Conservation (phyloP, 2,797 vertebrate species). For the Danio kyathit region DNA sequence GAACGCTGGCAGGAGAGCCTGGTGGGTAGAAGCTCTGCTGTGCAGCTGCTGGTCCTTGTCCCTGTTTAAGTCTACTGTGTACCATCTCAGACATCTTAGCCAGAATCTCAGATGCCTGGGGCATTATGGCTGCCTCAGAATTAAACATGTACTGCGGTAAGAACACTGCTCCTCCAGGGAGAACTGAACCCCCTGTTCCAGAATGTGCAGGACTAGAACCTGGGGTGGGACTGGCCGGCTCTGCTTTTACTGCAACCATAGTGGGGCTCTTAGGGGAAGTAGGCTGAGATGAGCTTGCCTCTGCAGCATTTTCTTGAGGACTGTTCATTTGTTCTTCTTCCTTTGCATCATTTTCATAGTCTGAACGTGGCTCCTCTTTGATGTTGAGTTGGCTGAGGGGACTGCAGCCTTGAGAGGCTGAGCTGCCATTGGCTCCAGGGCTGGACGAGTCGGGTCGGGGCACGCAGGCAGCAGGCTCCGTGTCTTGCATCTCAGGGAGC, state of each 20-base stretch:
- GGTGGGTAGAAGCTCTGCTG: conserved; percentile 79
- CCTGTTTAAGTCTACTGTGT: conserved; percentile 85
- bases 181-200: conserved; percentile 74
- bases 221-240: conserved; percentile 90
- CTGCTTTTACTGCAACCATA: conserved; percentile 82
- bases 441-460: conserved; percentile 75
- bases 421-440: conserved; percentile 81
- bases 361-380: conserved; percentile 87
- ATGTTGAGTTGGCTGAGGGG: conserved; percentile 72
- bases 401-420: conserved; percentile 70
- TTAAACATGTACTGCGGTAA: conserved; percentile 89
- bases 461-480: conserved; percentile 69
- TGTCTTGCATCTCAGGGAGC: conserved; percentile 69
- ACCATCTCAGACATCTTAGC: conserved; percentile 99
- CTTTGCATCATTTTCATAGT: conserved; percentile 73
- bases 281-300: conserved; percentile 70
- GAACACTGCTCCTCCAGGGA: conserved; percentile 85
- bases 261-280: conserved; percentile 83
- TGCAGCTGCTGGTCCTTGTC: conserved; percentile 48
- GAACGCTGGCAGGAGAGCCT: conserved; percentile 72
- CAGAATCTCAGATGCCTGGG: conserved; percentile 94
- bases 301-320: conserved; percentile 29
- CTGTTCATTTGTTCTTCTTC: conserved; percentile 53
- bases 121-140: conserved; percentile 87
- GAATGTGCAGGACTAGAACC: conserved; percentile 90